Percentiles rank a stretch among this genome's conserved stretches.
These are phyloP conservation scores for Adelognathus sp. DNA, from an alignment of 2,888 invertebrate genomes.

Conservation along the genomic window DNA sequence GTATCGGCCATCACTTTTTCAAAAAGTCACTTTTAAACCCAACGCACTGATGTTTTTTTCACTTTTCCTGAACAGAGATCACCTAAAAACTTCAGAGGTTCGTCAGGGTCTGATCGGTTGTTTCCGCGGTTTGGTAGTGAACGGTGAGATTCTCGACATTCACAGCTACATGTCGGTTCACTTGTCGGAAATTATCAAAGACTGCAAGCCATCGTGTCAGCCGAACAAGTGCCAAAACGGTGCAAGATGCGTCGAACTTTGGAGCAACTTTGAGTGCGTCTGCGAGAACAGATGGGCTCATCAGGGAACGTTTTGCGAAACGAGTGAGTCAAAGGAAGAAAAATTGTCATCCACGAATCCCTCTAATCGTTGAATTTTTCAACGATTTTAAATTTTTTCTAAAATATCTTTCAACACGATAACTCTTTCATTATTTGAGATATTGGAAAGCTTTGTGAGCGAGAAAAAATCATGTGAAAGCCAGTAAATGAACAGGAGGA, in stretches of 20 bases:
- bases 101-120: conserved; percentile 96
- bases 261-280: conserved; percentile 96
- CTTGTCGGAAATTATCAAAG: conserved; percentile 94
- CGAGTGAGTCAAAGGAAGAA: conserved; percentile 85
- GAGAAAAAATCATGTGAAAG: no score
- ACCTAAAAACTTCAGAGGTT: conserved; percentile 91
- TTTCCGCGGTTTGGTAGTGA: conserved; percentile 95
- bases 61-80: conserved; percentile 84
- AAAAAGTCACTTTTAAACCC: no score
- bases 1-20: no score
- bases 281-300: conserved; percentile 97
- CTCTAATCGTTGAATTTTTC: not conserved
- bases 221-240: conserved; percentile 97
- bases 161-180: conserved; percentile 96
- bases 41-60: not conserved
- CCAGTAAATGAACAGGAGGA: no score
- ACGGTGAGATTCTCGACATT: conserved; percentile 94
- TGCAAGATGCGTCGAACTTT: conserved; percentile 94
- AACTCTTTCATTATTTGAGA: no score
- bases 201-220: conserved; percentile 96
- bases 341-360: not conserved
- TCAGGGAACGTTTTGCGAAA: conserved; percentile 94
- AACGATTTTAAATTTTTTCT: not conserved
- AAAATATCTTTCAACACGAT: not conserved
- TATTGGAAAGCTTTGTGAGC: no score